Evolutionary conservation across 2,113 vertebrate genomes (phyloP).

Genomic region (Micronisus gabar): DNA sequence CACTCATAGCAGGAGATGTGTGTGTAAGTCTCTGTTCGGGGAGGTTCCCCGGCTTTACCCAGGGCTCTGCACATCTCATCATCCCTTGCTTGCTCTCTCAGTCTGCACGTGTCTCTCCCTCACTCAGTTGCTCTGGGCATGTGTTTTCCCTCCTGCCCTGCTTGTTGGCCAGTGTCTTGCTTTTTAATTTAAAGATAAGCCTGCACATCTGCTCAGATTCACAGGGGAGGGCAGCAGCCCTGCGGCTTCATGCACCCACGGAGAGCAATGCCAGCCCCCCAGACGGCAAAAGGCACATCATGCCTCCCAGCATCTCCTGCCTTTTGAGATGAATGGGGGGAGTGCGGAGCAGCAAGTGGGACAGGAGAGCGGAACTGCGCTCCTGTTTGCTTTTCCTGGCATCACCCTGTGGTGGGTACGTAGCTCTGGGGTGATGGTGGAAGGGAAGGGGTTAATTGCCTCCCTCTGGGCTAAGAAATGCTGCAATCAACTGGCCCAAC

Average conservation of each 20-base stretch:
- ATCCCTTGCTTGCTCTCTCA: not conserved
- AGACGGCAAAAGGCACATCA: not conserved
- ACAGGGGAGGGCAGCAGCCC: not conserved
- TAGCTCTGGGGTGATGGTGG: fast-evolving
- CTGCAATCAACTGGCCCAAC: not conserved
- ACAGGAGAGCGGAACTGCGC: not conserved
- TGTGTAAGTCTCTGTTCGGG: fast-evolving
- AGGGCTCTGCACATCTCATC: not conserved
- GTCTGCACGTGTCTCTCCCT: not conserved
- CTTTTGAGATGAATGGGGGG: too few species aligned
- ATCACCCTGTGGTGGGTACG: fast-evolving
- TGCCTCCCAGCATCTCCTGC: not conserved
- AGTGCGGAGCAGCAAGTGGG: not conserved
- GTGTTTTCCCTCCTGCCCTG: not conserved
- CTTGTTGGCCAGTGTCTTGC: not conserved
- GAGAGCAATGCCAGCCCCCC: not conserved
- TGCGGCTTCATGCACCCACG: fast-evolving
- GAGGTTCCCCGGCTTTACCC: not conserved
- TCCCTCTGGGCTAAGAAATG: not conserved
- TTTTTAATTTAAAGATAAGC: not conserved
- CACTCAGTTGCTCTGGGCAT: too few species aligned
- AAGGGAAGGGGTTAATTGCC: not conserved
- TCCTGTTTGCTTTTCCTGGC: not conserved
- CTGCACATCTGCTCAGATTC: not conserved
- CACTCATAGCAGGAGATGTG: not conserved